These are phyloP conservation scores for Ostrea edulis DNA, from an alignment of 1,140 invertebrate genomes.

Conservation along the genomic window DNA sequence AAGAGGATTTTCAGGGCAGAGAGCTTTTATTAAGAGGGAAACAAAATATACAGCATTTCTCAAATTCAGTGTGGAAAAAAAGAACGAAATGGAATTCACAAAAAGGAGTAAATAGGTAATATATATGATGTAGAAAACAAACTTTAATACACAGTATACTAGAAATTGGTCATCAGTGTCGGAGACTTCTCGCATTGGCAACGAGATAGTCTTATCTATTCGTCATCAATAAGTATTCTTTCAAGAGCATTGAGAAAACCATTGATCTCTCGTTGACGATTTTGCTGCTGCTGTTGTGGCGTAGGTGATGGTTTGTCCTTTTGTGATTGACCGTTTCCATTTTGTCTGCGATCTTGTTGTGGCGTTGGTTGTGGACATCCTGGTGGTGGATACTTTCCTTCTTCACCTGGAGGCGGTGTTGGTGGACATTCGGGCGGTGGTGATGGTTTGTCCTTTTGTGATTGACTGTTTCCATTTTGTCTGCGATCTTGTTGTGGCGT, in stretches of 20 bases:
- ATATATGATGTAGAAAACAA: not conserved
- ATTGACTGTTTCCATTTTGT: not conserved
- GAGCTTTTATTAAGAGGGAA: too few relatives aligned
- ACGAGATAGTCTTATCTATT: not conserved
- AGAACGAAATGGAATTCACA: not conserved
- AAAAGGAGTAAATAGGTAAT: not conserved
- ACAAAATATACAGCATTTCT: not conserved
- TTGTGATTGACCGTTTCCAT: not conserved
- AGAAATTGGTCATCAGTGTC: not conserved
- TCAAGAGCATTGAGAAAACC: not conserved
- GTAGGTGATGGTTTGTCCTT: not conserved
- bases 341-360: not conserved
- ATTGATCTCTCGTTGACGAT: not conserved
- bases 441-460: not conserved
- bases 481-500: not conserved
- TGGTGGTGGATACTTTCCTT: not conserved
- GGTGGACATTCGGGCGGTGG: conserved; percentile 1
- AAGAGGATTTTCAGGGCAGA: too few relatives aligned
- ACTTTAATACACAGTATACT: not conserved
- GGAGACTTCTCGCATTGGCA: not conserved
- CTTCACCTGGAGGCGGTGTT: not conserved
- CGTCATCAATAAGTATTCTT: not conserved
- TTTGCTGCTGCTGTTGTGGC: not conserved
- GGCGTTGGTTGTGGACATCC: not conserved
- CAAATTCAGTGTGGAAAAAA: not conserved